These are phyloP conservation scores for Hirtodrosophila confusa DNA, from an alignment of 2,888 invertebrate species.

Conservation along the genomic window DNA sequence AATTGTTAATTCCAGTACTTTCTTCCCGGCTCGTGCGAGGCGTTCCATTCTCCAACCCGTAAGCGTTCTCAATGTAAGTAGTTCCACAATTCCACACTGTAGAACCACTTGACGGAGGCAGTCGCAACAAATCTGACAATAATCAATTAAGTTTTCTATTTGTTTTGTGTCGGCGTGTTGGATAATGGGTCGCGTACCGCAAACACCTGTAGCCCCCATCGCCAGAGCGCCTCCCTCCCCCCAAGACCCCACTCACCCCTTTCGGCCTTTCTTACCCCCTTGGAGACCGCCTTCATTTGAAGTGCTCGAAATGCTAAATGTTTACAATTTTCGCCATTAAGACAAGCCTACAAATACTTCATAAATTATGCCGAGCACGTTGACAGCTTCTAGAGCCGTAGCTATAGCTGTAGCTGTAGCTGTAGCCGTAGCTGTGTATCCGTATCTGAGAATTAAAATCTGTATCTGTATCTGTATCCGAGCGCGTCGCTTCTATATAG, in stretches of 20 bases:
- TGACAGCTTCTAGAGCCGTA: constrained; percentile 21
- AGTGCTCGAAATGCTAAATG: constrained; percentile 72
- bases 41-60: too few relatives aligned
- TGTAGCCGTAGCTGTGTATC: constrained; percentile 14
- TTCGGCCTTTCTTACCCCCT: too few relatives aligned
- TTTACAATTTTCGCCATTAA: constrained; percentile 73
- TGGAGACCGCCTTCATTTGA: constrained; percentile 26
- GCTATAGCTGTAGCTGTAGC: constrained; percentile 10
- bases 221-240: background rate
- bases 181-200: constrained; percentile 43
- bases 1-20: constrained; percentile 60
- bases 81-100: too few relatives aligned
- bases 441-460: constrained; percentile 43
- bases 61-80: too few relatives aligned
- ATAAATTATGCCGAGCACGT: constrained; percentile 74
- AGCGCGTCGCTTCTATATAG: constrained; percentile 21
- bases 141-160: constrained; percentile 66
- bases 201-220: constrained; percentile 28
- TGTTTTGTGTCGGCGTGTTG: constrained; percentile 43
- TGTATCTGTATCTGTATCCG: constrained; percentile 34
- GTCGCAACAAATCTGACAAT: constrained; percentile 46
- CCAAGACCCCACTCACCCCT: background rate
- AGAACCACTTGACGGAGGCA: constrained; percentile 16
- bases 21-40: constrained; percentile 34
- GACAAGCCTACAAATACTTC: constrained; percentile 75